Base-by-base conservation (phyloP, 2,888 invertebrate genomes). In the Bugulina stolonifera region DNA sequence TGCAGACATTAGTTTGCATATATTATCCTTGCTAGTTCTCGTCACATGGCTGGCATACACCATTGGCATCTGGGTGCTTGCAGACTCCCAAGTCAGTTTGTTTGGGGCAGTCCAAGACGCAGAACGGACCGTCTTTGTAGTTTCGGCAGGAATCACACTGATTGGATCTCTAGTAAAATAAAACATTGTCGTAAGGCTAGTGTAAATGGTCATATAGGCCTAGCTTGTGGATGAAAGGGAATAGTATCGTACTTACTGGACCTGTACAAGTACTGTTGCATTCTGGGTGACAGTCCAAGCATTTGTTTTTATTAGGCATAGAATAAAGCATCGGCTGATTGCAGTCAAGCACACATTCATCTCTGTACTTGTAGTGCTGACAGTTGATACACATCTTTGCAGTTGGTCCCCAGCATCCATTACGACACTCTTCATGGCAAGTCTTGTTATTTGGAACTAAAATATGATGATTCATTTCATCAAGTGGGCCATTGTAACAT, bases 381-480 rank as follows among this genome's bases (percentile, higher is more conserved):
- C 98, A 98, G 72, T 91, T 90, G 27, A 97, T 87, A 84, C 98
- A 98, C 81, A 94, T 92, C 77, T 91, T 89, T 0, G 92, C 88
- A 22, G 93, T 94, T 0, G 91, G 89, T 2, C 96, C 96, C 98
- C 98, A 98, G 85, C 98, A 98, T 23, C 98, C 97, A 77, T 93
- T 91, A 1, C 86, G 82, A 82, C 97, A 98, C 85, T 96, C 91
- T 29, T 88, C 87, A 82, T 94, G 91, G 83, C 97, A 98, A 34
- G 92, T 88, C 79, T 91, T 86, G 72, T 90, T 90, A 75, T 89
- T 89, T 79, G 86, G 87, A 78, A 87, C 91, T 92, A 86, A 78
- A 84, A 84, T 43, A 18, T 43, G n/a, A n/a, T n/a, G n/a, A n/a
- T n/a, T n/a, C n/a, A n/a, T n/a, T n/a, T n/a, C n/a, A n/a, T n/a